Percentiles rank a stretch among this genome's conserved stretches.
These are phyloP conservation scores for Perognathus longimembris DNA, from an alignment of 2,113 vertebrate species.

Conservation along the genomic window DNA sequence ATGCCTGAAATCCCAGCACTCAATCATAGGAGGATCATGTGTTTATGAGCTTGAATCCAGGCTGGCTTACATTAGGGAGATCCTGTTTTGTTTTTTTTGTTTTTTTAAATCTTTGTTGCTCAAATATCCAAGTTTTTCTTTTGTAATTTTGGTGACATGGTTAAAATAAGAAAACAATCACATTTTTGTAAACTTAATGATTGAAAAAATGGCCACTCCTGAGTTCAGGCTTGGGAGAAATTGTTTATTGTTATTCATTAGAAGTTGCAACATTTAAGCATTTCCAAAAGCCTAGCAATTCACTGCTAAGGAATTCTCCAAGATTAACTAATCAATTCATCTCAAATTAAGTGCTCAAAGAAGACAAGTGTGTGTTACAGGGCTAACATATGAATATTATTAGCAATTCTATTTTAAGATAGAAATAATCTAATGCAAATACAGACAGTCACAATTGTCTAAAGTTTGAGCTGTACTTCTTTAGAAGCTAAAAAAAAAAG, in stretches of 20 bases:
- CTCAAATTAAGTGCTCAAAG: constrained; percentile 62
- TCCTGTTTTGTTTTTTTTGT: constrained; percentile 82
- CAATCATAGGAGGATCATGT: background rate
- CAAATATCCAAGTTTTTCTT: constrained; percentile 89
- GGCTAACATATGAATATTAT: background rate
- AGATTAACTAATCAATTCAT: constrained; percentile 77
- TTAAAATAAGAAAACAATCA: constrained; percentile 89
- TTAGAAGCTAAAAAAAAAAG: constrained; percentile 56
- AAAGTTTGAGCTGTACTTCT: constrained; percentile 62
- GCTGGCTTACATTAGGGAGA: background rate
- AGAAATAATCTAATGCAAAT: constrained; percentile 35
- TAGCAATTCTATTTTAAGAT: constrained; percentile 23
- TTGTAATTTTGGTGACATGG: constrained; percentile 92
- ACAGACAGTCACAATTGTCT: background rate
- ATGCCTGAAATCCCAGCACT: background rate
- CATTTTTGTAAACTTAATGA: constrained; percentile 90
- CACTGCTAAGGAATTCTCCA: constrained; percentile 72
- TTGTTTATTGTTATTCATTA: constrained; percentile 89
- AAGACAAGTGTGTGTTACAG: constrained; percentile 28
- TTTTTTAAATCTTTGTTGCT: constrained; percentile 87
- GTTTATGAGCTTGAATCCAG: background rate
- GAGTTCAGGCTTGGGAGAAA: constrained; percentile 89
- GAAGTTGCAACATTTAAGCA: constrained; percentile 89
- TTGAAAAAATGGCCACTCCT: constrained; percentile 92
- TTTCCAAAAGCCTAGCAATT: constrained; percentile 90